These are phyloP conservation scores for Archilochus colubris DNA, from an alignment of 2,113 vertebrate genomes.

Conservation along the genomic window DNA sequence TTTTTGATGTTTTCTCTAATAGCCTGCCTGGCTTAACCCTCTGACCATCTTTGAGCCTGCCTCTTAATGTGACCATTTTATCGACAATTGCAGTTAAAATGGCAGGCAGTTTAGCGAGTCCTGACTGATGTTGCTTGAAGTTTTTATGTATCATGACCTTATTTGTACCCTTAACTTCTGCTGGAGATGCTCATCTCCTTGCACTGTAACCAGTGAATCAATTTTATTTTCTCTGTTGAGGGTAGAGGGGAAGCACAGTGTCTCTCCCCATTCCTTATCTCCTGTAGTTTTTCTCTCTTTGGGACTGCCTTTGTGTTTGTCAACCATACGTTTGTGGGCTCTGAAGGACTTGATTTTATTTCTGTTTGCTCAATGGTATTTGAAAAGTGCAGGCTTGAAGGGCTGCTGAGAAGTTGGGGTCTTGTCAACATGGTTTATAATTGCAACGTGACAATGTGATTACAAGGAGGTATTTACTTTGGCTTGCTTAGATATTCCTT, in stretches of 20 bases:
- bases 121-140: neutral
- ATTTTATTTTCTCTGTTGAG: conserved; percentile 34
- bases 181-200: conserved; percentile 27
- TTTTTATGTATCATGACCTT: conserved; percentile 38
- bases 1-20: neutral
- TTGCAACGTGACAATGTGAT: neutral
- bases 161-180: conserved; percentile 55
- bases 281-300: conserved; percentile 24
- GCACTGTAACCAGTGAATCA: conserved; percentile 18
- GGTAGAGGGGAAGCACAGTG: neutral
- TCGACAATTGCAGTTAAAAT: neutral
- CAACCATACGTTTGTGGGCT: neutral
- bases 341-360: conserved; percentile 50
- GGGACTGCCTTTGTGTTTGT: conserved; percentile 3
- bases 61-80: conserved; percentile 14
- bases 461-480: neutral
- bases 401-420: neutral
- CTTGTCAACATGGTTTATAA: conserved; percentile 23
- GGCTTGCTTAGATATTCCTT: neutral
- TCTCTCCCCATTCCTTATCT: neutral
- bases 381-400: conserved; percentile 4
- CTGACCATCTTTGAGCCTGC: neutral
- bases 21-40: neutral
- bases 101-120: neutral
- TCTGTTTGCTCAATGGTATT: neutral